These are phyloP conservation scores for Vultur gryphus DNA, from an alignment of 2,797 vertebrate genomes.

Conservation along the genomic window DNA sequence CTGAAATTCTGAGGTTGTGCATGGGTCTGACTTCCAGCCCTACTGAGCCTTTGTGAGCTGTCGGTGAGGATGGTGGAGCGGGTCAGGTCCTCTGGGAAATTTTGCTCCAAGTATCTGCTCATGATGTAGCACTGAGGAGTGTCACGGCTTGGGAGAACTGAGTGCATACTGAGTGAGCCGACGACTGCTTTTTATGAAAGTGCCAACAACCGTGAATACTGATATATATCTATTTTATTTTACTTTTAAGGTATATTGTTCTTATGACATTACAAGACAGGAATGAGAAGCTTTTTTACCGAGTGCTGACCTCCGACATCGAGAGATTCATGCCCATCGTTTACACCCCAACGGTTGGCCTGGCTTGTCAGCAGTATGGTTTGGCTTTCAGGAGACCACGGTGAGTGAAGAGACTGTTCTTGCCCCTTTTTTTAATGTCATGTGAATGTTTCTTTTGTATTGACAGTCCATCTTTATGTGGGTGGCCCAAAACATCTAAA, in stretches of 20 bases:
- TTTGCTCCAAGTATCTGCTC: neutral
- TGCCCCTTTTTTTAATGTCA: neutral
- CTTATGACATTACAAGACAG: conserved; percentile 98
- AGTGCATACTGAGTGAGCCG: neutral
- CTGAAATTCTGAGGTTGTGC: neutral
- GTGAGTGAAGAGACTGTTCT: conserved; percentile 71
- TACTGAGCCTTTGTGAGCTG: neutral
- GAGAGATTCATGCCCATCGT: conserved; percentile 98
- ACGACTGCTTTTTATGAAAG: neutral
- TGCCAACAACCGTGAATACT: neutral
- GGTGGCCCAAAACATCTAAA: conserved; percentile 4
- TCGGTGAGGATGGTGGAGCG: neutral
- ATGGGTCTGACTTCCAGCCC: neutral
- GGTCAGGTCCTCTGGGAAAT: neutral
- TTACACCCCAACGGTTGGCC: conserved; percentile 93
- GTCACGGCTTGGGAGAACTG: neutral
- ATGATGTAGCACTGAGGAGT: neutral
- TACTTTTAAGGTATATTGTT: conserved; percentile 87
- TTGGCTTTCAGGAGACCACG: conserved; percentile 95
- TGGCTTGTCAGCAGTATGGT: conserved; percentile 97
- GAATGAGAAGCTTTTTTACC: conserved; percentile 98
- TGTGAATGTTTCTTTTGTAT: neutral
- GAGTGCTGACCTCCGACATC: conserved; percentile 90
- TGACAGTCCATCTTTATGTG: neutral
- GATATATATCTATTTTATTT: neutral